phyloP scores from a whole-genome alignment of 35 echinoderm and acorn worm species.

The Diadema setosum region DNA sequence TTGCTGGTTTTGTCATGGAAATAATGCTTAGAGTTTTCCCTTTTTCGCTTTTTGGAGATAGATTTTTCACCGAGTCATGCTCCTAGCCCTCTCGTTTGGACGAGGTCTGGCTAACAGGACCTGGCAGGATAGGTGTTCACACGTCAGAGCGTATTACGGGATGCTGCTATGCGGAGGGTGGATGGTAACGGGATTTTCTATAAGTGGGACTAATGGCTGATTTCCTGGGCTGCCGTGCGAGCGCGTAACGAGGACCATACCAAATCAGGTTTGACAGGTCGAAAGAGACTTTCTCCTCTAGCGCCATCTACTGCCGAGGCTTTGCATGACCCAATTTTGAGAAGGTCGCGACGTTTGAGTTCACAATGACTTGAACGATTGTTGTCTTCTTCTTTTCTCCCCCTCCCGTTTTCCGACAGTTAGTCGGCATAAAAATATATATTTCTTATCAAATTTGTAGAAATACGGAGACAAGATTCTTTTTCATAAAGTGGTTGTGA shows the following conservation, averaged over 20 bases:
- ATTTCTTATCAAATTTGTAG: too few relatives aligned
- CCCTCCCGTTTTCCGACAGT: too few relatives aligned
- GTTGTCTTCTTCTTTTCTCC: too few relatives aligned
- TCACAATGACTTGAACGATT: too few relatives aligned
- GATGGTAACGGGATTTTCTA: neutral
- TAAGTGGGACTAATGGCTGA: conserved; percentile 9
- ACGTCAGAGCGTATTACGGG: neutral
- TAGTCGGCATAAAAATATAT: too few relatives aligned
- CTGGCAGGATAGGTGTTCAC: neutral
- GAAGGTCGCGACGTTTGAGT: too few relatives aligned
- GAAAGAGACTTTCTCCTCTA: neutral
- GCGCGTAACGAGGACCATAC: neutral
- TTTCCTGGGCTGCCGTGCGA: neutral
- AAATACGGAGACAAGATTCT: too few relatives aligned
- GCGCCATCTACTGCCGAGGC: too few relatives aligned
- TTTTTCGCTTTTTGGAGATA: neutral
- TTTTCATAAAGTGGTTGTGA: too few relatives aligned
- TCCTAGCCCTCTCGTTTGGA: neutral
- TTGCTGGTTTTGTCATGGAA: conserved; percentile 8
- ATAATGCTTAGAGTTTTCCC: neutral
- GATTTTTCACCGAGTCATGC: conserved; percentile 1
- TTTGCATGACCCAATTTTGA: too few relatives aligned
- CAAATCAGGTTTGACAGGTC: neutral
- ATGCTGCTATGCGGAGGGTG: neutral
- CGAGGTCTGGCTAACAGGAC: neutral